These are phyloP conservation scores for Sialis fuliginosa DNA, from an alignment of 2,888 invertebrate species.

Conservation along the genomic window DNA sequence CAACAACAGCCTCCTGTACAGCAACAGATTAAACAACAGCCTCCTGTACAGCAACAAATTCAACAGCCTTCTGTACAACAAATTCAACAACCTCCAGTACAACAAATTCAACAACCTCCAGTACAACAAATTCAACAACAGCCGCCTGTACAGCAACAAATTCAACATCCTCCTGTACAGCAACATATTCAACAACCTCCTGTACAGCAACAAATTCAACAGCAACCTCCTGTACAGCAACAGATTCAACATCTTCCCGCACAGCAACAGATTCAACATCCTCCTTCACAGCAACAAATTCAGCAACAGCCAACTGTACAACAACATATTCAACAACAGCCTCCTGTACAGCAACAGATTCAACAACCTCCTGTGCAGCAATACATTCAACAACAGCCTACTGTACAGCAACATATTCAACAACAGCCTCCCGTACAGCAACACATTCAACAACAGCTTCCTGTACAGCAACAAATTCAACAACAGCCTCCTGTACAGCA, in stretches of 20 bases:
- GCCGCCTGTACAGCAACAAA: not conserved
- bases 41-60: conserved; percentile 11
- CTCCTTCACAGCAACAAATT: not conserved
- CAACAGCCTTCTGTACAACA: conserved; percentile 7
- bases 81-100: conserved; percentile 9
- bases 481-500: not conserved
- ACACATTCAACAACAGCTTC: not conserved
- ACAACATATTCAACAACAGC: conserved; percentile 8
- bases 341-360: not conserved
- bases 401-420: conserved; percentile 1
- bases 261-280: not conserved
- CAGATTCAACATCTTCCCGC: conserved; percentile 9
- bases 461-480: conserved; percentile 1
- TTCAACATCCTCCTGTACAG: conserved; percentile 1
- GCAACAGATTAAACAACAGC: conserved; percentile 16
- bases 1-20: conserved; percentile 13
- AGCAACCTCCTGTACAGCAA: conserved; percentile 9
- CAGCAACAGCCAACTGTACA: conserved; percentile 11
- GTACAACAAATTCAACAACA: no score
- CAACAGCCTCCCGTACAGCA: not conserved
- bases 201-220: conserved; percentile 12
- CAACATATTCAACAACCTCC: conserved; percentile 11
- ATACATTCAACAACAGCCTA: not conserved
- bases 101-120: not conserved
- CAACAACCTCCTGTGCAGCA: not conserved